phyloP scores from a whole-genome alignment of 2,888 invertebrate genomes.

The Oscheius onirici region DNA sequence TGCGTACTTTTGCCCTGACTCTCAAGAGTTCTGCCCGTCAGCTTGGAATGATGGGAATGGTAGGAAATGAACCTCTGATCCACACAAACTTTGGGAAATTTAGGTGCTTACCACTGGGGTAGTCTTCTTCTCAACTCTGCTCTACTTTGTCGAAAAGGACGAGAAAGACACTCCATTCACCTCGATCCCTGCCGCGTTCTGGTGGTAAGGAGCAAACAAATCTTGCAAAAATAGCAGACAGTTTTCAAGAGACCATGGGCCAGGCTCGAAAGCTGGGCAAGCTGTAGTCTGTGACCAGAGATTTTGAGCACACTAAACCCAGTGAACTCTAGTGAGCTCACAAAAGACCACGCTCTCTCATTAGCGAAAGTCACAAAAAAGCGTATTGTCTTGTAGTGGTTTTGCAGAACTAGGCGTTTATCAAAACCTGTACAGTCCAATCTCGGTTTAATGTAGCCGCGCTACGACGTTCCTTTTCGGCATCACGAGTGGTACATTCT shows the following conservation, averaged over 20 bases:
- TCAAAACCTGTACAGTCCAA: no score
- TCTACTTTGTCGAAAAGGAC: slow-evolving; percentile 67
- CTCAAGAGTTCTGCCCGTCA: slow-evolving; percentile 61
- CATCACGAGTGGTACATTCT: no score
- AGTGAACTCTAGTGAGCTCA: not conserved
- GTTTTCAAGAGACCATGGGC: not conserved
- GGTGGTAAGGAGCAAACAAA: slow-evolving; percentile 51
- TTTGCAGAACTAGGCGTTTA: no score
- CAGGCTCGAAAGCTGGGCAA: not conserved
- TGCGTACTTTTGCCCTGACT: slow-evolving; percentile 68
- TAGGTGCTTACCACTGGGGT: slow-evolving; percentile 67
- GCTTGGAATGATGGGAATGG: slow-evolving; percentile 63
- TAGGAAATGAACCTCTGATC: not conserved
- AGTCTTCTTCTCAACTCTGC: slow-evolving; percentile 67
- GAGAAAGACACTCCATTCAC: slow-evolving; percentile 67
- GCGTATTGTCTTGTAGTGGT: no score
- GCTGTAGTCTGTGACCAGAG: not conserved
- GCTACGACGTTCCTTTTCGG: no score
- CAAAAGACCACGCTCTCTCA: no score
- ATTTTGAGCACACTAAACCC: not conserved
- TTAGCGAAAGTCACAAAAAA: no score
- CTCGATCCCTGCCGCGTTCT: slow-evolving; percentile 68
- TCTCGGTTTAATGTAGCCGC: no score
- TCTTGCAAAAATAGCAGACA: not conserved
- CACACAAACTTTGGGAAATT: not conserved